A percentile compares a stretch with the other conserved stretches of the same genome.
Evolutionary conservation across 2,113 vertebrate species (phyloP).

Genomic region (Cyrtonyx montezumae): DNA sequence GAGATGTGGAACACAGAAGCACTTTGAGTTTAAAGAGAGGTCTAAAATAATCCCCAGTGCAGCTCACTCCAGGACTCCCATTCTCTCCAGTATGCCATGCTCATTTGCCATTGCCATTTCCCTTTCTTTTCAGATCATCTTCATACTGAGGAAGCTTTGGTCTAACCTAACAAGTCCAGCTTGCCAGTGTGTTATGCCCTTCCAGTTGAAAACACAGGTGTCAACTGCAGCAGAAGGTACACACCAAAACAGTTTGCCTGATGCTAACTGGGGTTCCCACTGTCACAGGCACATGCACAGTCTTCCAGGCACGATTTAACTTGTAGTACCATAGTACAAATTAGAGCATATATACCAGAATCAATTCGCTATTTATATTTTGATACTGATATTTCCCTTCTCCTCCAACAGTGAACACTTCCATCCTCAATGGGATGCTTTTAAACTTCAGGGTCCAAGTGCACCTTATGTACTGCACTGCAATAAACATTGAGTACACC

Average conservation of each 20-base stretch:
- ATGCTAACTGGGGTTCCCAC: not conserved
- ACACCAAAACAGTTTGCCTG: not conserved
- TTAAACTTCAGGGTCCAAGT: not conserved
- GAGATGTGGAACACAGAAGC: not conserved
- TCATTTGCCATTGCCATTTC: not conserved
- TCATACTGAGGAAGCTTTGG: not conserved
- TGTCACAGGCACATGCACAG: not conserved
- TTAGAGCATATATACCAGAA: not conserved
- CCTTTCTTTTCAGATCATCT: not conserved
- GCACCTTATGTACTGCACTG: not conserved
- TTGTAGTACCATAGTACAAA: not conserved
- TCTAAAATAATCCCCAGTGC: not conserved
- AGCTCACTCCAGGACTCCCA: not conserved
- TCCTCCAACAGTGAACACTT: not conserved
- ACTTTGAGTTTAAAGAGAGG: not conserved
- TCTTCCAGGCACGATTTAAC: not conserved
- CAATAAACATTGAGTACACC: not conserved
- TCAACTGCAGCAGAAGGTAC: not conserved
- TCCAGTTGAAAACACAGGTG: fast-evolving
- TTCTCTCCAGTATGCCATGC: not conserved
- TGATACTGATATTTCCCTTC: not conserved
- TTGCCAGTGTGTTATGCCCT: not conserved
- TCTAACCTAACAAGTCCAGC: not conserved
- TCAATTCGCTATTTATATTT: no score
- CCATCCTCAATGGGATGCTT: not conserved